phyloP scores from a whole-genome alignment of 2,797 vertebrate species.

The Eospalax fontanierii region DNA sequence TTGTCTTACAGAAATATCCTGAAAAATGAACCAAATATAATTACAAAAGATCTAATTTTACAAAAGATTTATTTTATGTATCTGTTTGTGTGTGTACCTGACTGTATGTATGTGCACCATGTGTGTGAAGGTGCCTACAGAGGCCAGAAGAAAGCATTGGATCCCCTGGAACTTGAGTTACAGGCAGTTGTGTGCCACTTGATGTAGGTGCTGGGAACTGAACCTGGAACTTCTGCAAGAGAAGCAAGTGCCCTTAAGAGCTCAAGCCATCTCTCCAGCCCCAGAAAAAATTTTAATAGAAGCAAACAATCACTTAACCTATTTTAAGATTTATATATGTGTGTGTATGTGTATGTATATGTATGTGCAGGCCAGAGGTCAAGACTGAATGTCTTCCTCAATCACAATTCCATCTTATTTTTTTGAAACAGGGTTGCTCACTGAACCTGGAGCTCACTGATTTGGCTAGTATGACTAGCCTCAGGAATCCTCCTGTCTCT shows the following conservation, averaged over 20 bases:
- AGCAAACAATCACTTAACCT: conserved; percentile 27
- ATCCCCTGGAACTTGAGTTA: background rate
- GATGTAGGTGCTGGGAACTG: background rate
- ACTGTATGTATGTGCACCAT: background rate
- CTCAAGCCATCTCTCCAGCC: background rate
- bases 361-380: background rate
- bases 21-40: conserved; percentile 65
- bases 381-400: background rate
- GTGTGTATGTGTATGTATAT: background rate
- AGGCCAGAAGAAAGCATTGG: no score
- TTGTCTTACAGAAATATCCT: conserved; percentile 60
- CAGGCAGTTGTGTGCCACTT: no score
- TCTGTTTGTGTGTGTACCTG: no score
- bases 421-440: background rate
- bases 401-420: background rate
- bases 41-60: no score
- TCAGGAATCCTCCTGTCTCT: background rate
- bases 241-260: background rate
- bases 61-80: background rate
- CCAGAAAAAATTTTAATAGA: conserved; percentile 32
- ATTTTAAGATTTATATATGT: conserved; percentile 46
- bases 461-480: background rate
- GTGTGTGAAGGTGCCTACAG: no score
- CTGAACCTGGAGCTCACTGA: background rate
- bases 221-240: background rate